phyloP scores from a whole-genome alignment of 2,797 vertebrate genomes.

The Pangasius krempfi region DNA sequence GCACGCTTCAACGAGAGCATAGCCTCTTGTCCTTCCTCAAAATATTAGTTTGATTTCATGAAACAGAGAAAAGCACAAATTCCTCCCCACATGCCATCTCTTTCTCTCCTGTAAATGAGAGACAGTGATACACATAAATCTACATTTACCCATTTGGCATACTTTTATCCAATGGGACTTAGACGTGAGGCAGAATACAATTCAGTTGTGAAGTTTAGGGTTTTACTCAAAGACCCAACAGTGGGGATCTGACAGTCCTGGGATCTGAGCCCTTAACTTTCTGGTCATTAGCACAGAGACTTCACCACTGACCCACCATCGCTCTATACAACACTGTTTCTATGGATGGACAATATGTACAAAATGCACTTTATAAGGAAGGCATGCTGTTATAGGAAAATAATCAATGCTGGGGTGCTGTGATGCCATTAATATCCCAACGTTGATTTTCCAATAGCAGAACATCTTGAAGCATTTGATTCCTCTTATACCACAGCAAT shows the following conservation, averaged over 20 bases:
- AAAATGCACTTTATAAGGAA: not conserved
- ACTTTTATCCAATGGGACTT: not conserved
- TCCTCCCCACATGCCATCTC: not conserved
- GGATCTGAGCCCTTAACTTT: not conserved
- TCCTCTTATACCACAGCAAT: not conserved
- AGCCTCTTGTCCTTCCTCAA: not conserved
- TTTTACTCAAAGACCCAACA: not conserved
- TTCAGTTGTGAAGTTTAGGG: not conserved
- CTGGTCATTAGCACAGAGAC: not conserved
- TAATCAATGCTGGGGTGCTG: not conserved
- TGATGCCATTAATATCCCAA: not conserved
- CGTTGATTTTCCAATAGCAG: not conserved
- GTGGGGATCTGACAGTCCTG: not conserved
- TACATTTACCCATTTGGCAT: not conserved
- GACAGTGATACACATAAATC: not conserved
- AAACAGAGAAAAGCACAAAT: not conserved
- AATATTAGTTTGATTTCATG: not conserved
- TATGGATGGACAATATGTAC: not conserved
- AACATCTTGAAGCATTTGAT: not conserved
- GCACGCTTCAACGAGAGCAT: too few species aligned
- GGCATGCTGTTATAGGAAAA: not conserved
- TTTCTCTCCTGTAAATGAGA: not conserved
- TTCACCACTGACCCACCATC: not conserved
- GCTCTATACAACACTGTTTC: not conserved
- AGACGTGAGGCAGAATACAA: not conserved